These are phyloP conservation scores for Sarcophaga rosellei DNA, from an alignment of 2,888 invertebrate genomes.

Conservation along the genomic window DNA sequence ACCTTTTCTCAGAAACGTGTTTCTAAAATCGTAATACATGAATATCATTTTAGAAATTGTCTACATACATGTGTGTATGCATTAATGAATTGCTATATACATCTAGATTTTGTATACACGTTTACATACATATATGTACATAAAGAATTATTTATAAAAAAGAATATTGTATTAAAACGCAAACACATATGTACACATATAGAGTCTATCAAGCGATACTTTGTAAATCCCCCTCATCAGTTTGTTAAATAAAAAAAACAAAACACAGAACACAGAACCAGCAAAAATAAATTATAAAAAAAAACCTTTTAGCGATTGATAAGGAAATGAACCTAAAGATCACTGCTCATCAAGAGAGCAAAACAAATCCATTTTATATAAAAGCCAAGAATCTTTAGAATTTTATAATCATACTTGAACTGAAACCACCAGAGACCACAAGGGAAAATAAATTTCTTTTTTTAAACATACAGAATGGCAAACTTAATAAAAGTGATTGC, in stretches of 20 bases:
- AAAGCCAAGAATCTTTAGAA: conserved; percentile 10
- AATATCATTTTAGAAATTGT: too few relatives aligned
- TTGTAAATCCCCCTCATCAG: too few relatives aligned
- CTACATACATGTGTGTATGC: too few relatives aligned
- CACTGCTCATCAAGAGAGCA: conserved; percentile 14
- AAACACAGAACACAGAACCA: background rate
- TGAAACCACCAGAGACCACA: conserved; percentile 6
- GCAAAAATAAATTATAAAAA: background rate
- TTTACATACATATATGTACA: background rate
- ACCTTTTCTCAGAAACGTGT: background rate
- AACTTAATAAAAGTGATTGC: conserved; percentile 40
- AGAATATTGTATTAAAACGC: background rate
- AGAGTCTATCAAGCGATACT: background rate
- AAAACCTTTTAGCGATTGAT: conserved; percentile 13
- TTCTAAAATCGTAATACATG: too few relatives aligned
- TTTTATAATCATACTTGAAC: conserved; percentile 16
- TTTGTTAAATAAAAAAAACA: background rate
- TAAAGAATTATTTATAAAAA: background rate
- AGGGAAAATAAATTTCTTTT: background rate
- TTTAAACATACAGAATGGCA: conserved; percentile 31
- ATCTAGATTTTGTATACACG: too few relatives aligned
- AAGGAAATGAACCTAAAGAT: conserved; percentile 53
- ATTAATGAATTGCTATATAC: too few relatives aligned
- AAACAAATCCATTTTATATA: conserved; percentile 24
- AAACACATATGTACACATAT: too few relatives aligned